Percentiles rank a stretch among this genome's conserved stretches.
phyloP scores from a whole-genome alignment of 2,888 invertebrate genomes.

The Eledone cirrhosa region DNA sequence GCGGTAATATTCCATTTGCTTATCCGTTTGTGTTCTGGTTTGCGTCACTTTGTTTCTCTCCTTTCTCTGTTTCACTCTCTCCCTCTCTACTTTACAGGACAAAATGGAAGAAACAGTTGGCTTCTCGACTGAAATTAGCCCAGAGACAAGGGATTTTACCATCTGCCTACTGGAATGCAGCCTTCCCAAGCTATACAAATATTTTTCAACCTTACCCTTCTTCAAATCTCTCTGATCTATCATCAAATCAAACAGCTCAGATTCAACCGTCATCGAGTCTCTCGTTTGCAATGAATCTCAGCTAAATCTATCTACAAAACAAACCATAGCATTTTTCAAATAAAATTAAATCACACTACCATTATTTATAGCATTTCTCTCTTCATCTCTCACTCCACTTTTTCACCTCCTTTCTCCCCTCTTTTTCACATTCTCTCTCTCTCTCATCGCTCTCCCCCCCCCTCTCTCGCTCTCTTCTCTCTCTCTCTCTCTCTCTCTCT shows the following conservation, averaged over 20 bases:
- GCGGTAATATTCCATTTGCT: no score
- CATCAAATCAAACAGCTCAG: not conserved
- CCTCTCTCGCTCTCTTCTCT: no score
- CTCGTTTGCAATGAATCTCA: not conserved
- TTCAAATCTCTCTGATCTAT: not conserved
- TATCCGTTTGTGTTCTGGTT: no score
- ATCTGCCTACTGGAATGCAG: slow-evolving; percentile 27
- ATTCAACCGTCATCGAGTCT: not conserved
- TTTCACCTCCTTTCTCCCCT: not conserved
- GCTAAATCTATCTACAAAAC: not conserved
- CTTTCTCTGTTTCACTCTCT: slow-evolving; percentile 6
- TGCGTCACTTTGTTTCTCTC: not conserved
- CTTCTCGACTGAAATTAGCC: slow-evolving; percentile 86
- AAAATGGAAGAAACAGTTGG: slow-evolving; percentile 97
- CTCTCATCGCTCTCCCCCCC: not conserved
- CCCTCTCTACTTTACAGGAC: slow-evolving; percentile 72
- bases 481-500: slow-evolving; percentile 6
- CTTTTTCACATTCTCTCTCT: not conserved
- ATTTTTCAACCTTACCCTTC: not conserved
- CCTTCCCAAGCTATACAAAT: not conserved
- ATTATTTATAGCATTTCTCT: not conserved
- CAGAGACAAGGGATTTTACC: slow-evolving; percentile 77
- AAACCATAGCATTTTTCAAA: not conserved
- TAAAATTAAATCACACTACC: not conserved
- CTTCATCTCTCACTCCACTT: not conserved